Base-by-base conservation (phyloP, 2,113 vertebrate genomes). In the Narcine bancroftii region DNA sequence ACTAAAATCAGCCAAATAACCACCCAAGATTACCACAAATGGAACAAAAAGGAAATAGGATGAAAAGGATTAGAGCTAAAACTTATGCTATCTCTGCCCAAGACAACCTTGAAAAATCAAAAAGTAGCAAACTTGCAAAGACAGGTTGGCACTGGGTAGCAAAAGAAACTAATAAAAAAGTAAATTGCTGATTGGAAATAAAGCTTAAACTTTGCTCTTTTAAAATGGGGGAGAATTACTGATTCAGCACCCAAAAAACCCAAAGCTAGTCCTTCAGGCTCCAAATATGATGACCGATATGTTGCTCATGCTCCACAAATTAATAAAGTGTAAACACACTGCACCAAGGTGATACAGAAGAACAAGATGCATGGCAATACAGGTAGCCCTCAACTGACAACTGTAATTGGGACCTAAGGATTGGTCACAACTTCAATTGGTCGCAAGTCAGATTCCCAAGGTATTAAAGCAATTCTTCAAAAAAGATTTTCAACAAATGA, bases 291-390 rank as follows among this genome's bases (percentile, higher is more conserved):
- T 33, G 13, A 83, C 21, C 7, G 17, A 85, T 4, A 60, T 60
- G 29, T 56, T 83, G 17, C 26, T 7, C 47, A 29, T 56, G 47
- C 79, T 33, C 50, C 45, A n/a, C 2, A 36, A 17, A 6, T 42
- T 21, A 60, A 87, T 33, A 60, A 47, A 24, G 24, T 56, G 47
- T 11, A 83, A n/a, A 53, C 26, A 50, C 47, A 73, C 50, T 6
- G n/a, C 13, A 36, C 15, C 5, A 75, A 17, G 11, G 13, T 15
- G 60, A 3, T 56, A 85, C 29, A 56, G 47, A 56, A 17, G 47
- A 71, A 94, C 63, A 92, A 93, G 3, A 92, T 87, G 81, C n/a
- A 47, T 29, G 24, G 76, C 50, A 39, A 47, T 79, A n/a, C n/a
- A n/a, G n/a, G n/a, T n/a, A n/a, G n/a, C n/a, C n/a, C n/a, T n/a